These are phyloP conservation scores for Sebastes miniatus DNA, from an alignment of 2,797 vertebrate species.

Conservation along the genomic window DNA sequence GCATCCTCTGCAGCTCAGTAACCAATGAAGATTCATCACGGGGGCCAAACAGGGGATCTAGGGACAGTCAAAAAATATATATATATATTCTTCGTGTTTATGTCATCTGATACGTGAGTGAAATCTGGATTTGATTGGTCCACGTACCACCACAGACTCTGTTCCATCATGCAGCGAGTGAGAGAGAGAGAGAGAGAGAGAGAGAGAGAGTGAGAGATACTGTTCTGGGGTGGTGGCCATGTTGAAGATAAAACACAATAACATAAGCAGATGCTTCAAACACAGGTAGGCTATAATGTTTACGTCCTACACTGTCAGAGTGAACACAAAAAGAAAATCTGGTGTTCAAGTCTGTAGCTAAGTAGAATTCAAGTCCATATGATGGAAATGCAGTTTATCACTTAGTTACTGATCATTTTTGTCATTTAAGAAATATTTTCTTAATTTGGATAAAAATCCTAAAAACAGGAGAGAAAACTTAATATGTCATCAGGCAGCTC, in stretches of 20 bases:
- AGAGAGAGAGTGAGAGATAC: slow-evolving; percentile 2
- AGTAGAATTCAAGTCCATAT: slow-evolving; percentile 29
- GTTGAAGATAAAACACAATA: slow-evolving; percentile 44
- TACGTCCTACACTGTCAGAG: background rate
- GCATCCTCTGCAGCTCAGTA: slow-evolving; percentile 55
- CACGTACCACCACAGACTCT: slow-evolving; percentile 34
- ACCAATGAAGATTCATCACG: slow-evolving; percentile 56
- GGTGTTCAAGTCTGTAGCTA: background rate
- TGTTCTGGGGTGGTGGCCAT: slow-evolving; percentile 44
- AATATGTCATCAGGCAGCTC: slow-evolving; percentile 44
- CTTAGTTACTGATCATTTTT: background rate
- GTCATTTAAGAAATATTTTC: slow-evolving; percentile 16
- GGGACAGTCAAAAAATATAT: slow-evolving; percentile 12
- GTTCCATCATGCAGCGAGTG: slow-evolving; percentile 30
- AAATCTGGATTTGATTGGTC: slow-evolving; percentile 59
- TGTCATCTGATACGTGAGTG: slow-evolving; percentile 61
- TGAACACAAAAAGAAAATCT: background rate
- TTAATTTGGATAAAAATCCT: slow-evolving; percentile 14
- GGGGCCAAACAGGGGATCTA: slow-evolving; percentile 34
- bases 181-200: background rate
- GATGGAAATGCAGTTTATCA: slow-evolving; percentile 36
- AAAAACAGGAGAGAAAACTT: slow-evolving; percentile 8
- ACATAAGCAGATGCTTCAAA: slow-evolving; percentile 18
- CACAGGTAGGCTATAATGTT: background rate
- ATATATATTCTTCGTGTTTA: slow-evolving; percentile 33